These are phyloP conservation scores for Drosophila yooni DNA, from an alignment of 2,888 invertebrate species.

Conservation along the genomic window DNA sequence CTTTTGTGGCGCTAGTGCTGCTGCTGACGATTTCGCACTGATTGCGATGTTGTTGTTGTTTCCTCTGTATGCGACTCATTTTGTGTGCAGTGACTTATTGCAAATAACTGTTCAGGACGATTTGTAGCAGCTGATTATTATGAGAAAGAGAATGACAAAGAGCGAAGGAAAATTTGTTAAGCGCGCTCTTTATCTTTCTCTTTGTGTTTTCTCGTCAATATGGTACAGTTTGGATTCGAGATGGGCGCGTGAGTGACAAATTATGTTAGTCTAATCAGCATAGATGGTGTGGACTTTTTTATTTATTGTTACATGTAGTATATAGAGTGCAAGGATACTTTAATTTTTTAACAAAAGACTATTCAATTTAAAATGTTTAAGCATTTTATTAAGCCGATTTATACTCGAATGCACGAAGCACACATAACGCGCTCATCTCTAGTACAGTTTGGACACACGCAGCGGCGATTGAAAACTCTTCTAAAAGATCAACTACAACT, in stretches of 20 bases:
- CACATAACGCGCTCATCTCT: slow-evolving; percentile 42
- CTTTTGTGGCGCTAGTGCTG: slow-evolving; percentile 33
- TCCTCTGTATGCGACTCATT: slow-evolving; percentile 61
- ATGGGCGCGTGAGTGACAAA: slow-evolving; percentile 28
- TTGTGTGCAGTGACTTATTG: slow-evolving; percentile 34
- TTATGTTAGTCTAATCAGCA: neutral
- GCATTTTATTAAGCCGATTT: neutral
- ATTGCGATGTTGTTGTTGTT: slow-evolving; percentile 37
- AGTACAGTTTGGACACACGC: slow-evolving; percentile 58
- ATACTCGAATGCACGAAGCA: neutral
- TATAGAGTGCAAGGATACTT: neutral
- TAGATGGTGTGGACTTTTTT: neutral
- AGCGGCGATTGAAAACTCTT: slow-evolving; percentile 39
- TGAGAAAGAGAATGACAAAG: slow-evolving; percentile 25
- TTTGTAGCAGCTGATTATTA: slow-evolving; percentile 51
- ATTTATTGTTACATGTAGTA: neutral
- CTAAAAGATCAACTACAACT: slow-evolving; percentile 40
- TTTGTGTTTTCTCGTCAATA: slow-evolving; percentile 48
- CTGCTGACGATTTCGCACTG: slow-evolving; percentile 42
- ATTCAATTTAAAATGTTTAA: neutral
- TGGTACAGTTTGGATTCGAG: slow-evolving; percentile 72
- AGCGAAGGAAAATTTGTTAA: slow-evolving; percentile 14
- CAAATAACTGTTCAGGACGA: slow-evolving; percentile 42
- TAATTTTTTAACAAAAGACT: too few species aligned
- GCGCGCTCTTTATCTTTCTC: slow-evolving; percentile 13